Conservation (phyloP, 2,888 invertebrate genomes). For the Coelinius sp. region DNA sequence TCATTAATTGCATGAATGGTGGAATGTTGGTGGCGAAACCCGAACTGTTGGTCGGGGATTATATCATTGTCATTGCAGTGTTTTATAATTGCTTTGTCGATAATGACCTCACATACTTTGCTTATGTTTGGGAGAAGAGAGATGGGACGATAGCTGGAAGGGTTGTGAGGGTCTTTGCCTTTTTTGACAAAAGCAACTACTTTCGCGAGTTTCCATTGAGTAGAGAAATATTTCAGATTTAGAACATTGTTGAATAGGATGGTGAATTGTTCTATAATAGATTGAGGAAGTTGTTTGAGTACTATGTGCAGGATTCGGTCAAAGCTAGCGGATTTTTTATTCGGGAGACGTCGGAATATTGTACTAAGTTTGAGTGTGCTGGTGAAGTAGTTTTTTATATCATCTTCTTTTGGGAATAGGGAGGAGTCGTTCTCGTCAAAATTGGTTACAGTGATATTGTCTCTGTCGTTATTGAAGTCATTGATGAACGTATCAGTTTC, state of each 20-base stretch:
- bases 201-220: conserved; percentile 50
- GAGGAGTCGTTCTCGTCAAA: too few species aligned
- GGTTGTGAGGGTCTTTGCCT: conserved; percentile 33
- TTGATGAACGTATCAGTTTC: not conserved
- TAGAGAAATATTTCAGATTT: conserved; percentile 54
- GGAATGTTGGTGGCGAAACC: conserved; percentile 47
- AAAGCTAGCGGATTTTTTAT: conserved; percentile 35
- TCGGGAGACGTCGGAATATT: not conserved
- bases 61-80: conserved; percentile 40
- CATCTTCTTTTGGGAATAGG: too few species aligned
- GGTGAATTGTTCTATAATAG: conserved; percentile 1
- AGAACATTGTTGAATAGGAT: conserved; percentile 42
- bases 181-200: conserved; percentile 45
- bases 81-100: conserved; percentile 41
- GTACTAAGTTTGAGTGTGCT: too few species aligned
- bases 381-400: too few species aligned
- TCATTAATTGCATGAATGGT: conserved; percentile 35
- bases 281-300: conserved; percentile 31
- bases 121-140: conserved; percentile 51
- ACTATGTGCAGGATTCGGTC: conserved; percentile 34
- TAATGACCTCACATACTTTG: conserved; percentile 49
- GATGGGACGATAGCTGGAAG: conserved; percentile 47
- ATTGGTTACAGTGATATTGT: not conserved
- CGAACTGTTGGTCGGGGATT: conserved; percentile 51
- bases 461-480: not conserved